These are phyloP conservation scores for Carassius gibelio DNA, from an alignment of 2,113 vertebrate genomes.

Conservation along the genomic window DNA sequence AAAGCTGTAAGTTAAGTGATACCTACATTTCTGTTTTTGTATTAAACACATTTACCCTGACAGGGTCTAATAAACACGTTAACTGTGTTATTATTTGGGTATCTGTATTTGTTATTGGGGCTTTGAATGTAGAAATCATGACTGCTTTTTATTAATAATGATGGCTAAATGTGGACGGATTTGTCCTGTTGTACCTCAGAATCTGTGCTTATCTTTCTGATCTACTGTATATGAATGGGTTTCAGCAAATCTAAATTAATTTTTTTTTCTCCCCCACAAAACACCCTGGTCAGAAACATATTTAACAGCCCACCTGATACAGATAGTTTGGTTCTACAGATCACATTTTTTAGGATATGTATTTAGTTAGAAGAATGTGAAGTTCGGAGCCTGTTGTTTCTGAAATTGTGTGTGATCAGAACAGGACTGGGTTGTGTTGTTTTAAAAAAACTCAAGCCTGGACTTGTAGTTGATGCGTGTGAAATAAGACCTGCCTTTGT, in stretches of 20 bases:
- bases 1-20: background rate
- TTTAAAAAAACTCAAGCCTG: background rate
- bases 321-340: background rate
- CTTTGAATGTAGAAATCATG: background rate
- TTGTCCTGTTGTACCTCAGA: background rate
- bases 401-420: background rate
- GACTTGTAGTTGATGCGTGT: background rate
- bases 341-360: background rate
- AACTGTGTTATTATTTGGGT: background rate
- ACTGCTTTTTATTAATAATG: background rate
- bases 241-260: background rate
- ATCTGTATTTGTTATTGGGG: background rate
- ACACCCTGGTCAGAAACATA: background rate
- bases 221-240: background rate
- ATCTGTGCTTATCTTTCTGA: background rate
- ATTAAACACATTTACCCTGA: background rate
- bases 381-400: background rate
- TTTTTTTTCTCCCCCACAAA: background rate
- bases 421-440: background rate
- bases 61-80: background rate
- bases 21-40: background rate
- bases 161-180: background rate
- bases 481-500: background rate
- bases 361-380: background rate
- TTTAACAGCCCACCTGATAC: background rate